Evolutionary conservation across 2,888 invertebrate species (phyloP).

Genomic region (Spodoptera exigua): DNA sequence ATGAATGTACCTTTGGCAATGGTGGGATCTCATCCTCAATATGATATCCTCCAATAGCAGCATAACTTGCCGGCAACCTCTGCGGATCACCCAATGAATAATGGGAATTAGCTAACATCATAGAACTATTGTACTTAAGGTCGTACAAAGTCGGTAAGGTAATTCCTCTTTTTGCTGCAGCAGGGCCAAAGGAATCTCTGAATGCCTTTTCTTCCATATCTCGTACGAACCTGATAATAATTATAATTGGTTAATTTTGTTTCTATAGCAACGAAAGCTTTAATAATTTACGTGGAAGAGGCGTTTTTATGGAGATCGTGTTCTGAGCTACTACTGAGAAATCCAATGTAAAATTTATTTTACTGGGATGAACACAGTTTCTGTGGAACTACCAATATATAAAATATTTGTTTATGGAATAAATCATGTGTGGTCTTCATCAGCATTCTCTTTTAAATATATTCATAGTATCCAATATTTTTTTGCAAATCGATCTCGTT

Average conservation of each 20-base stretch:
- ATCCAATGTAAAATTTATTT: too few relatives aligned
- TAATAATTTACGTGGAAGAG: too few relatives aligned
- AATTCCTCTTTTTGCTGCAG: conserved; percentile 58
- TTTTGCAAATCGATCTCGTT: too few relatives aligned
- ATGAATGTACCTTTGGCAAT: conserved; percentile 65
- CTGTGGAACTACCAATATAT: background rate
- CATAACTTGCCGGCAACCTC: conserved; percentile 70
- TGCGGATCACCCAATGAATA: conserved; percentile 65
- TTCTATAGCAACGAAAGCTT: too few relatives aligned
- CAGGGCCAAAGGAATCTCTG: conserved; percentile 39
- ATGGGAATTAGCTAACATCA: conserved; percentile 76
- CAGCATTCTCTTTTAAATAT: too few relatives aligned
- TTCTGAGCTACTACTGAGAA: too few relatives aligned
- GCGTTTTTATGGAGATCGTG: too few relatives aligned
- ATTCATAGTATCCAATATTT: too few relatives aligned
- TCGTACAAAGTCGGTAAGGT: conserved; percentile 63
- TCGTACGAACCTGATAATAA: conserved; percentile 28
- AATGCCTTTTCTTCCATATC: conserved; percentile 40
- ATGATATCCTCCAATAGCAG: conserved; percentile 74
- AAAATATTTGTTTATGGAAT: too few relatives aligned
- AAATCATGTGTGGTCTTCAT: too few relatives aligned
- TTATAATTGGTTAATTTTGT: too few relatives aligned
- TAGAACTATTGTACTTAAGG: conserved; percentile 66
- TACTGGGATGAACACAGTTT: background rate
- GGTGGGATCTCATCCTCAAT: conserved; percentile 66